phyloP scores from a whole-genome alignment of 2,113 vertebrate genomes.

The Nesoenas mayeri region DNA sequence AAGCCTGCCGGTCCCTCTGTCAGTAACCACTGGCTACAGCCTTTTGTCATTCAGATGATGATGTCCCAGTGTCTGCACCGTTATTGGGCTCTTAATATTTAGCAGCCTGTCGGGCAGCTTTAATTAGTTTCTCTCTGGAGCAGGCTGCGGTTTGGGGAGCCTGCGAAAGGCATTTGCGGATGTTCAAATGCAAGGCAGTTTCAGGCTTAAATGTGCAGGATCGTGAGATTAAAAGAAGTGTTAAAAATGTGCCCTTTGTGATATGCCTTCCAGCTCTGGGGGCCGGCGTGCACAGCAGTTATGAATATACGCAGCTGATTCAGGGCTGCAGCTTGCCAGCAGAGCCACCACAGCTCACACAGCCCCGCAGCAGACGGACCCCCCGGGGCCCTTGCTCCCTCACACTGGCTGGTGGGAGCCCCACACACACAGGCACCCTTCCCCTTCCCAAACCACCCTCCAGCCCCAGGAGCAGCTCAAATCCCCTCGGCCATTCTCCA shows the following conservation, averaged over 20 bases:
- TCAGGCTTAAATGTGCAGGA: constrained; percentile 26
- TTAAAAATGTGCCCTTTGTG: constrained; percentile 60
- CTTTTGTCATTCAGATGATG: constrained; percentile 19
- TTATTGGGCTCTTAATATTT: constrained; percentile 25
- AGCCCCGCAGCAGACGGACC: background rate
- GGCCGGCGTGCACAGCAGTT: constrained; percentile 16
- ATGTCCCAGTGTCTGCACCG: background rate
- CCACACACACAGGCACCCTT: background rate
- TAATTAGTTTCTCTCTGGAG: constrained; percentile 43
- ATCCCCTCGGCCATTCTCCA: background rate
- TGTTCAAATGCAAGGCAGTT: constrained; percentile 35
- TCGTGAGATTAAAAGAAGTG: constrained; percentile 56
- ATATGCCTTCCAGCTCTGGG: constrained; percentile 23
- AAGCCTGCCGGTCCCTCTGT: background rate
- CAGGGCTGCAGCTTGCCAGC: background rate
- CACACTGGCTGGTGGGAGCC: fast-evolving
- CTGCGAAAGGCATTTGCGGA: background rate
- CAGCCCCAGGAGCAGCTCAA: background rate
- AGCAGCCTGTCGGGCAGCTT: constrained; percentile 38
- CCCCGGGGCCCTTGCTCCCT: fast-evolving
- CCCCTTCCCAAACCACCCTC: background rate
- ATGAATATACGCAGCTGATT: constrained; percentile 10
- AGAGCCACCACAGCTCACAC: background rate
- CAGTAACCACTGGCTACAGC: background rate
- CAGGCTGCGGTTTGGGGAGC: background rate